phyloP scores from a whole-genome alignment of 2,113 vertebrate species.

The Varanus komodoensis region DNA sequence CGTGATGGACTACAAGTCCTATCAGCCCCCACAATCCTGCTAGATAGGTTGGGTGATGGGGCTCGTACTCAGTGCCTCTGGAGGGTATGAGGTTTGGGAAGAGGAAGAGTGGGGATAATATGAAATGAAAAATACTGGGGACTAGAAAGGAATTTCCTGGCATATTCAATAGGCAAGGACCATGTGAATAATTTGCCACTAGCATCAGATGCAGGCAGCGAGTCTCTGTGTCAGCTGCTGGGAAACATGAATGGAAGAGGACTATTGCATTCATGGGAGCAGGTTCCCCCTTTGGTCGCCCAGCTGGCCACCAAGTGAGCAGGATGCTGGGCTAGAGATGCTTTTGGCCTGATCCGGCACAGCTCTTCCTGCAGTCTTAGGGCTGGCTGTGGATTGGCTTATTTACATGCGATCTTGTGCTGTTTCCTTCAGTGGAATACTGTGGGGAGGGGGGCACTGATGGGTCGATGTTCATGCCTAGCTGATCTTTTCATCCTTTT shows the following conservation, averaged over 20 bases:
- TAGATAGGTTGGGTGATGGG: too few relatives aligned
- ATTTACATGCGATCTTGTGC: background rate
- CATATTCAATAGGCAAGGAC: background rate
- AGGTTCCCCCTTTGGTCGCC: background rate
- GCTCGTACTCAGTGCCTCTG: too few relatives aligned
- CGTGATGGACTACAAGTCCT: too few relatives aligned
- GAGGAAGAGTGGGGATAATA: too few relatives aligned
- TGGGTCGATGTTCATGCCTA: background rate
- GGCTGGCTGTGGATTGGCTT: background rate
- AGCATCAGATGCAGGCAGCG: too few relatives aligned
- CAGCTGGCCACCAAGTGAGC: background rate
- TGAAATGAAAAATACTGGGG: too few relatives aligned
- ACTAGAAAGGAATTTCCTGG: background rate
- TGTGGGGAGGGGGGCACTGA: background rate
- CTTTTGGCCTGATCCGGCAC: background rate
- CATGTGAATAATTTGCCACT: too few relatives aligned
- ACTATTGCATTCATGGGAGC: background rate
- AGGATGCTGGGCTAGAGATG: background rate
- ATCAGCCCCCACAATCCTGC: too few relatives aligned
- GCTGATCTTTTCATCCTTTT: slow-evolving; percentile 9
- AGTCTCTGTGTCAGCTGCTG: background rate
- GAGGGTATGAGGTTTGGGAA: too few relatives aligned
- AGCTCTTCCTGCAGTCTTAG: background rate
- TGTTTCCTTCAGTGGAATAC: background rate
- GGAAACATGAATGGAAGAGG: background rate